These are phyloP conservation scores for Harmothoe impar DNA, from an alignment of 2,888 invertebrate species.

Conservation along the genomic window DNA sequence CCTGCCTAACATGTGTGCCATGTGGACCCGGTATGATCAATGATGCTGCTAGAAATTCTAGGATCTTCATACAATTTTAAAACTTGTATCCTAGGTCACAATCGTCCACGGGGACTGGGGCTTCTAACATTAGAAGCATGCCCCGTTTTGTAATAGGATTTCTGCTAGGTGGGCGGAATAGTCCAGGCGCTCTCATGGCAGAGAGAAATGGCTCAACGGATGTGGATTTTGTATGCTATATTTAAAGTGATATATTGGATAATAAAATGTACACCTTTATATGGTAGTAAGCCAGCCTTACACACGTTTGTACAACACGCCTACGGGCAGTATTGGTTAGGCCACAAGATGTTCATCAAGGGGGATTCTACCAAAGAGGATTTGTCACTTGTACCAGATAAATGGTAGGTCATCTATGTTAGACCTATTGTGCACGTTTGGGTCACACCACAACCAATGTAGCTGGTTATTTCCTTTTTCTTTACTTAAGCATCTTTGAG, in stretches of 20 bases:
- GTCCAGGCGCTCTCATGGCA: not conserved
- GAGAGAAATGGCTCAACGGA: not conserved
- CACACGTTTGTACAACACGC: conserved; percentile 7
- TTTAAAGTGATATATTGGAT: not conserved
- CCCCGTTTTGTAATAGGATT: conserved; percentile 1
- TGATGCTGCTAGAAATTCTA: conserved; percentile 5
- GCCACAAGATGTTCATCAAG: not conserved
- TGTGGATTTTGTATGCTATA: conserved; percentile 48
- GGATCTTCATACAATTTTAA: not conserved
- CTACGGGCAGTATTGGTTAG: not conserved
- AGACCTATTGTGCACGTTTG: not conserved
- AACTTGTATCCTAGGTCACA: conserved; percentile 11
- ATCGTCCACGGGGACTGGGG: not conserved
- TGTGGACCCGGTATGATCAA: not conserved
- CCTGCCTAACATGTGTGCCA: not conserved
- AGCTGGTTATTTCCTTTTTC: no score
- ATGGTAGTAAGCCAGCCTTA: conserved; percentile 17
- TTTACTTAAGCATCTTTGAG: no score
- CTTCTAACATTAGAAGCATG: not conserved
- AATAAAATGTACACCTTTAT: conserved; percentile 20
- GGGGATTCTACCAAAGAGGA: not conserved
- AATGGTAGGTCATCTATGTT: not conserved
- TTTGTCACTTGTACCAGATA: not conserved
- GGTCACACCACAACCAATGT: no score
- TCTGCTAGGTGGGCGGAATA: not conserved